Conservation (phyloP, 2,113 vertebrate genomes). For the Amphilophus citrinellus region DNA sequence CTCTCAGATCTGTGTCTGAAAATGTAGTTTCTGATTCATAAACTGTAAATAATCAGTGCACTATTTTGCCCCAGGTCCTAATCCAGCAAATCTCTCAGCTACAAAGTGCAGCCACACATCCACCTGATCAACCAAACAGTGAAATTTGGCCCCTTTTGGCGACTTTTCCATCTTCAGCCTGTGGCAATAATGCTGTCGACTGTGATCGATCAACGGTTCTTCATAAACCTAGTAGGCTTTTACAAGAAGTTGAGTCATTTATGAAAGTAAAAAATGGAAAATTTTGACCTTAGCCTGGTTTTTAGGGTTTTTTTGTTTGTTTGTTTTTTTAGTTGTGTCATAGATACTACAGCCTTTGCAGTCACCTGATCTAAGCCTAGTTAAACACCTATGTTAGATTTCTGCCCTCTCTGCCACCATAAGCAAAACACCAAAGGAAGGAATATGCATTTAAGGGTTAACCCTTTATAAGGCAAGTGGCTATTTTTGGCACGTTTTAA, state of each 20-base stretch:
- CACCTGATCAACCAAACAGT: neutral
- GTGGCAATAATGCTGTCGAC: neutral
- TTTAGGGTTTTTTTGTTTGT: too few species aligned
- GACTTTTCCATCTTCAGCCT: neutral
- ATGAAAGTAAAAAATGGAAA: neutral
- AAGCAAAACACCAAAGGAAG: neutral
- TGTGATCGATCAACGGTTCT: neutral
- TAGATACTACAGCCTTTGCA: too few species aligned
- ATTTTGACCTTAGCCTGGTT: neutral
- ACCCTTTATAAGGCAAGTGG: too few species aligned
- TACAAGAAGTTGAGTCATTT: neutral
- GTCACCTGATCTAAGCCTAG: too few species aligned
- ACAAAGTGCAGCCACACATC: neutral
- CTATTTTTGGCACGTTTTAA: too few species aligned
- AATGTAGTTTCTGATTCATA: neutral
- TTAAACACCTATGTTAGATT: neutral
- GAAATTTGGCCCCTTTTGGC: neutral
- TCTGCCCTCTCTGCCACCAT: neutral
- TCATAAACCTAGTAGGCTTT: neutral
- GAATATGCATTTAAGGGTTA: neutral
- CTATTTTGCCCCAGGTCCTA: neutral
- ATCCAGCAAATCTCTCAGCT: neutral
- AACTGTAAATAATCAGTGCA: neutral
- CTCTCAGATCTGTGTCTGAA: neutral
- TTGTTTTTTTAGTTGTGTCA: too few species aligned